A percentile compares a stretch with the other conserved stretches of the same genome.
These are phyloP conservation scores for Hippocampus barbouri DNA, from an alignment of 2,113 vertebrate genomes.

Conservation along the genomic window DNA sequence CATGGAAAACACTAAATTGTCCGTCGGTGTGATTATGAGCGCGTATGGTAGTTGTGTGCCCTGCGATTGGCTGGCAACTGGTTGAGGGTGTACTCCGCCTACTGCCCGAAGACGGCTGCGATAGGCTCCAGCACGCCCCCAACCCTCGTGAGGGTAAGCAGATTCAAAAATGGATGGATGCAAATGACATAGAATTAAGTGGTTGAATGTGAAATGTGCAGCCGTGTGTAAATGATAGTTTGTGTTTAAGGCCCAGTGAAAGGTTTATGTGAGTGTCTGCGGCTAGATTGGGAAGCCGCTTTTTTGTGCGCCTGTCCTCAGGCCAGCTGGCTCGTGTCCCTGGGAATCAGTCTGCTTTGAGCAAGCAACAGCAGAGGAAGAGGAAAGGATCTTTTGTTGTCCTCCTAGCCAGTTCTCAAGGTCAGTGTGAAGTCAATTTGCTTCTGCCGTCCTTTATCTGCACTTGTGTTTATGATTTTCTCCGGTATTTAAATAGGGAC, in stretches of 20 bases:
- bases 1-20: too few relatives aligned
- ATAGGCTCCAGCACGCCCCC: too few relatives aligned
- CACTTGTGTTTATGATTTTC: neutral
- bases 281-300: slow-evolving; percentile 12
- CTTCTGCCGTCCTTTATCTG: neutral
- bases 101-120: too few relatives aligned
- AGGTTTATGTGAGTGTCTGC: neutral
- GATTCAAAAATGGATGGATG: too few relatives aligned
- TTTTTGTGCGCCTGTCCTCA: slow-evolving; percentile 12
- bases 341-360: slow-evolving; percentile 15
- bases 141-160: too few relatives aligned
- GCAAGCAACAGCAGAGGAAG: slow-evolving; percentile 17
- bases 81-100: too few relatives aligned
- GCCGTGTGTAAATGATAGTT: neutral
- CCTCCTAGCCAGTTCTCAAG: slow-evolving; percentile 13
- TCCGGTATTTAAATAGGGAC: slow-evolving; percentile 12
- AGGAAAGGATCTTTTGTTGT: neutral
- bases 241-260: neutral
- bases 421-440: slow-evolving; percentile 14
- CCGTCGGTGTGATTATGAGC: too few relatives aligned
- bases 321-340: slow-evolving; percentile 35
- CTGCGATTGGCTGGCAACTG: too few relatives aligned
- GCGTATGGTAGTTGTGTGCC: too few relatives aligned
- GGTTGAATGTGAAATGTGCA: neutral
- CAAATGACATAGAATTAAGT: neutral